Conservation (phyloP, 2,888 invertebrate genomes). For the Tanaodytes sp. region DNA sequence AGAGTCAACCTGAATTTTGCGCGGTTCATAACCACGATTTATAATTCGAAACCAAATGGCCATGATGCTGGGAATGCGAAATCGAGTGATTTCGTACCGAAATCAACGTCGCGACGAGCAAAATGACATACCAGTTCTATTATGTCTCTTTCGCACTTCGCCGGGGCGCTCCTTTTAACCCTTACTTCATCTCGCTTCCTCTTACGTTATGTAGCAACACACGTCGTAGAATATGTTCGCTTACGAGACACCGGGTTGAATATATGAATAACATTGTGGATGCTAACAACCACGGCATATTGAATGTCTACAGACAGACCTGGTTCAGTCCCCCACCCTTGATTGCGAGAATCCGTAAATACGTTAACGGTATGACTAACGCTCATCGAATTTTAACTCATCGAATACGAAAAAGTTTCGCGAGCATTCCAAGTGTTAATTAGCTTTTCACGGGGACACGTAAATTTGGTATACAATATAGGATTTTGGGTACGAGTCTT, state of each 20-base stretch:
- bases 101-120: slow-evolving; percentile 44
- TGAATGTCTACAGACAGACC: slow-evolving; percentile 67
- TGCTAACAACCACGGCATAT: slow-evolving; percentile 69
- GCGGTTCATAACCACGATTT: slow-evolving; percentile 49
- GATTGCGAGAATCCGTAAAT: slow-evolving; percentile 71
- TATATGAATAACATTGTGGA: slow-evolving; percentile 72
- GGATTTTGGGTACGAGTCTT: too few relatives aligned
- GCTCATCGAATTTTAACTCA: background rate
- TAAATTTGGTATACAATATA: too few relatives aligned
- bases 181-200: slow-evolving; percentile 51
- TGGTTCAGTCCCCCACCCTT: slow-evolving; percentile 61
- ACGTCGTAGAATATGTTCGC: slow-evolving; percentile 60
- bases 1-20: too few relatives aligned
- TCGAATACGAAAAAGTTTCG: slow-evolving; percentile 21
- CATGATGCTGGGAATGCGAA: slow-evolving; percentile 40
- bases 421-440: slow-evolving; percentile 11
- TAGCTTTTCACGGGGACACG: too few relatives aligned
- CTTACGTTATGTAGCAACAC: slow-evolving; percentile 55
- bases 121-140: slow-evolving; percentile 46
- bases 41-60: slow-evolving; percentile 50
- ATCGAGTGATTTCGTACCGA: slow-evolving; percentile 51
- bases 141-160: slow-evolving; percentile 48
- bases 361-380: slow-evolving; percentile 67
- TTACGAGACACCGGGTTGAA: slow-evolving; percentile 62
- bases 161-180: slow-evolving; percentile 40